phyloP scores from a whole-genome alignment of 2,113 vertebrate species.

The Asarcornis scutulata region DNA sequence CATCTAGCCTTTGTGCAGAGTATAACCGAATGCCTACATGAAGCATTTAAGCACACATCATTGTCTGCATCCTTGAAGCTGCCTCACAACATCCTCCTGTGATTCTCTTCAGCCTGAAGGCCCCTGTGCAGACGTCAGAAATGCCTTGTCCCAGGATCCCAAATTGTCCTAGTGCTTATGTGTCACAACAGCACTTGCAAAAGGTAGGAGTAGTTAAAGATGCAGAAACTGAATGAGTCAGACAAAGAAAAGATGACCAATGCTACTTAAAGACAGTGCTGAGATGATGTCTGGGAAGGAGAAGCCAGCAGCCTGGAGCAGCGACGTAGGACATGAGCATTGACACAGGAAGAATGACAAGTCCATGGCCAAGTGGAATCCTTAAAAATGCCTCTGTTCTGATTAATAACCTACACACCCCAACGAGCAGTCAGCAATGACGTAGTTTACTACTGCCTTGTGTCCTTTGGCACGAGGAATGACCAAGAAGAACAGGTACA shows the following conservation, averaged over 20 bases:
- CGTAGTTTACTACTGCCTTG: background rate
- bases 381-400: background rate
- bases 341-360: background rate
- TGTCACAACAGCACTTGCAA: background rate
- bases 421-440: background rate
- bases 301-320: background rate
- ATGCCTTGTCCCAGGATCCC: background rate
- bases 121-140: background rate
- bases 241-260: background rate
- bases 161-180: background rate
- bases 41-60: background rate
- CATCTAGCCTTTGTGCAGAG: background rate
- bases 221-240: background rate
- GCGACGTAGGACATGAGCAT: background rate
- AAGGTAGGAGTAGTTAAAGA: background rate
- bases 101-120: background rate
- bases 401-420: background rate
- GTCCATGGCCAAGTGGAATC: rapidly evolving
- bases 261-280: background rate
- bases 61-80: background rate
- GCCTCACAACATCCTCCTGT: background rate
- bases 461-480: background rate
- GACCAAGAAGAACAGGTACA: background rate
- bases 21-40: background rate
- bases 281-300: background rate